Percentiles rank a stretch among this genome's conserved stretches.
These are phyloP conservation scores for Ostrea denselamellosa DNA, from an alignment of 1,140 invertebrate genomes.

Conservation along the genomic window DNA sequence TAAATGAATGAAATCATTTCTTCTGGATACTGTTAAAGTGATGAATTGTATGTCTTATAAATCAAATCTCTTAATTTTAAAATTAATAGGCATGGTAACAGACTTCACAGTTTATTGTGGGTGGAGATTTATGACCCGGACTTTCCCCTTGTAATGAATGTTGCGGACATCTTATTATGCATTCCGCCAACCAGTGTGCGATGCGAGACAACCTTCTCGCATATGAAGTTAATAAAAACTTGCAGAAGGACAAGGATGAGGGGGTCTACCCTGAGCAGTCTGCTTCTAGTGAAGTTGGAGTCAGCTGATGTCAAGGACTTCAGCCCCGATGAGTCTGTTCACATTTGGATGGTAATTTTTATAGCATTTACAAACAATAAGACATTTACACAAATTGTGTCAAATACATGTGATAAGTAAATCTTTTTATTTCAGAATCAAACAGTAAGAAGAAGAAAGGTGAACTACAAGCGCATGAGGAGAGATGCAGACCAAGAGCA, in stretches of 20 bases:
- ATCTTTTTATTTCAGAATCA: not conserved
- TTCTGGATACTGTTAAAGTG: constrained; percentile 6
- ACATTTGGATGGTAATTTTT: constrained; percentile 25
- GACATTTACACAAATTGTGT: constrained; percentile 12
- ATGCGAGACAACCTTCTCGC: constrained; percentile 49
- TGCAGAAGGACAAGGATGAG: constrained; percentile 15
- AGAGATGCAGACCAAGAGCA: not conserved
- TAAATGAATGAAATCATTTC: constrained; percentile 6
- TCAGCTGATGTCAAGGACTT: not conserved
- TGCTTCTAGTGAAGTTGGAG: not conserved
- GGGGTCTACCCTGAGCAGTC: constrained; percentile 7
- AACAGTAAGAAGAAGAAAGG: not conserved
- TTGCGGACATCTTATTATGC: not conserved
- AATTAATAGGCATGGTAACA: constrained; percentile 16
- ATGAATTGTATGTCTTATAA: not conserved
- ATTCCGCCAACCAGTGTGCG: constrained; percentile 31
- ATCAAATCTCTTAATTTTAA: not conserved
- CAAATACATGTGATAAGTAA: not conserved
- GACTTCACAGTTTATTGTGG: not conserved
- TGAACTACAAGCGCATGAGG: not conserved
- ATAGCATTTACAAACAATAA: not conserved
- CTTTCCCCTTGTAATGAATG: not conserved
- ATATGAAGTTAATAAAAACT: constrained; percentile 49
- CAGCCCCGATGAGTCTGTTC: constrained; percentile 7
- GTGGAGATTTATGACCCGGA: not conserved